These are phyloP conservation scores for Neria commutata DNA, from an alignment of 2,888 invertebrate genomes.

Conservation along the genomic window DNA sequence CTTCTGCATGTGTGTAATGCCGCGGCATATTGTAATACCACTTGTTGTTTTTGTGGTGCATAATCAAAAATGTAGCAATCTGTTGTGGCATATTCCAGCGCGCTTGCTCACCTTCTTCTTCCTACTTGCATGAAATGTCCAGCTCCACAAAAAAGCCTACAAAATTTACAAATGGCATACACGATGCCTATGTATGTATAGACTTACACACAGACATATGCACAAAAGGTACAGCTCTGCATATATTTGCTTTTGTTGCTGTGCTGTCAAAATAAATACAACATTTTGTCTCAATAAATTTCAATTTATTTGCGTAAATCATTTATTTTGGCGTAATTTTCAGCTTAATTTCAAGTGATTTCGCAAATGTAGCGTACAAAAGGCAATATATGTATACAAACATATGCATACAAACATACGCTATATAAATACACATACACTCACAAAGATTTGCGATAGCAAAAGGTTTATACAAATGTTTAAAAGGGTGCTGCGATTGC, in stretches of 20 bases:
- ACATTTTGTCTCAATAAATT: conserved; percentile 51
- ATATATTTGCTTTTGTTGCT: too few species aligned
- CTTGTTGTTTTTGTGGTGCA: conserved; percentile 38
- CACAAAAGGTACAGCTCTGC: conserved; percentile 9
- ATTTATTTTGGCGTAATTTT: conserved; percentile 59
- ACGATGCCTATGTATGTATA: too few species aligned
- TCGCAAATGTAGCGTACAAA: background rate
- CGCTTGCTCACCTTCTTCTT: too few species aligned
- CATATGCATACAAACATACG: background rate
- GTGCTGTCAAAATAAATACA: conserved; percentile 25
- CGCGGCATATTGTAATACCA: too few species aligned
- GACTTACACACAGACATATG: too few species aligned
- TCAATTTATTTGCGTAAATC: conserved; percentile 61
- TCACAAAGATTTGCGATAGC: background rate
- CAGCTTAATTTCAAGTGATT: conserved; percentile 50
- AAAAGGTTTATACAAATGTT: too few species aligned
- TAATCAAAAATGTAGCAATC: conserved; percentile 51
- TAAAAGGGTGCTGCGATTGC: too few species aligned
- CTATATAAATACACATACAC: background rate
- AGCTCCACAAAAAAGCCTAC: conserved; percentile 38
- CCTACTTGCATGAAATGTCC: background rate
- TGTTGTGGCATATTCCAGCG: conserved; percentile 32
- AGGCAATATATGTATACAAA: background rate
- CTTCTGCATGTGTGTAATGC: too few species aligned
- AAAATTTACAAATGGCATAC: conserved; percentile 30